phyloP scores from a whole-genome alignment of 2,888 invertebrate species.

The Andrena trimmerana region DNA sequence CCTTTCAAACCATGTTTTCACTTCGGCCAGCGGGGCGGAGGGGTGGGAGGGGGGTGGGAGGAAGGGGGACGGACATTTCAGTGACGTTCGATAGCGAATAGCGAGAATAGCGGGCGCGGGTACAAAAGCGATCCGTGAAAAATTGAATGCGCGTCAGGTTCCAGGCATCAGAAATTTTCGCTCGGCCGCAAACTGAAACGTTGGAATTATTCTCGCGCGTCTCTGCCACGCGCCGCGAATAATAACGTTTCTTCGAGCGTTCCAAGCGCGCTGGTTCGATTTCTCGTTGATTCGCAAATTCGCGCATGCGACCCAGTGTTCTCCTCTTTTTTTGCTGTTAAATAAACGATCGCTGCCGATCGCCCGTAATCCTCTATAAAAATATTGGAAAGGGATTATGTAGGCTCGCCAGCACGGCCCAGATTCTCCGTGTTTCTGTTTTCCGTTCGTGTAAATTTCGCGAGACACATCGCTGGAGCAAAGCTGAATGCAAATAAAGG shows the following conservation, averaged over 20 bases:
- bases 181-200: conserved; percentile 14
- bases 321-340: background rate
- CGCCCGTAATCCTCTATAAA: conserved; percentile 27
- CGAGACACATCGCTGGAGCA: background rate
- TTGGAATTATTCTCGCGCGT: conserved; percentile 19
- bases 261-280: background rate
- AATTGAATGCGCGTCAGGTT: conserved; percentile 23
- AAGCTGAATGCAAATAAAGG: conserved; percentile 1
- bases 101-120: background rate
- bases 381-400: conserved; percentile 39
- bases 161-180: conserved; percentile 9
- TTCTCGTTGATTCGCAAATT: conserved; percentile 9
- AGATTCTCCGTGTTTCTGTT: background rate
- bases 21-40: background rate
- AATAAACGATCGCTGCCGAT: conserved; percentile 5
- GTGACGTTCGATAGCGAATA: conserved; percentile 11
- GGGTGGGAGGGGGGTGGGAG: too few relatives aligned
- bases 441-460: too few relatives aligned
- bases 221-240: background rate
- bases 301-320: background rate
- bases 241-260: background rate
- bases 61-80: background rate
- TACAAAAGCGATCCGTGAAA: conserved; percentile 24
- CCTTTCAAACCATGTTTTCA: conserved; percentile 8
- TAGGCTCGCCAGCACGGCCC: background rate